A percentile compares a stretch with the other conserved stretches of the same genome.
Conservation (phyloP, 2,888 invertebrate species). For the Tridacna crocea region DNA sequence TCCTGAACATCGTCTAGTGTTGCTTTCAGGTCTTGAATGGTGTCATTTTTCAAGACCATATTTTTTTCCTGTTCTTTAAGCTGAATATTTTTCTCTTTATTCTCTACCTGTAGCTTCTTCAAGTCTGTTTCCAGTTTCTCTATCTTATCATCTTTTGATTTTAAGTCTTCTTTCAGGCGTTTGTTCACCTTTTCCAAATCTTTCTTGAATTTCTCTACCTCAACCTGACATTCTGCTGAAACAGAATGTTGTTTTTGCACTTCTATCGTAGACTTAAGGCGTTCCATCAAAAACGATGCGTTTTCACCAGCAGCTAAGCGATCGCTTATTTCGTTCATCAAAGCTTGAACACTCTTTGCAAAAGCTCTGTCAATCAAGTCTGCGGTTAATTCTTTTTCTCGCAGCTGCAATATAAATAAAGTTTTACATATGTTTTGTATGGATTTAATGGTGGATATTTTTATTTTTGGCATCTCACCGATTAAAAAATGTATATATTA, state of each 20-base stretch:
- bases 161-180: neutral
- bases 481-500: too few relatives aligned
- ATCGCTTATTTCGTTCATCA: neutral
- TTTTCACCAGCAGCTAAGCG: neutral
- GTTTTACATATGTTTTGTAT: too few relatives aligned
- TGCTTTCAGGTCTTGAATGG: neutral
- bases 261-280: neutral
- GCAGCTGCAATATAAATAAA: neutral
- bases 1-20: too few relatives aligned
- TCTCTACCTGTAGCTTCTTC: neutral
- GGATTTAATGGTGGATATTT: too few relatives aligned
- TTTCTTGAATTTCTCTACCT: neutral
- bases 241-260: neutral
- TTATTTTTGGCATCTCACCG: too few relatives aligned
- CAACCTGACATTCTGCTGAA: neutral
- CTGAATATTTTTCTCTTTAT: neutral
- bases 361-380: neutral
- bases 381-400: slow-evolving; percentile 4
- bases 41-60: neutral
- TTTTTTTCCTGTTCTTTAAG: neutral
- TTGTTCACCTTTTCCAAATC: neutral
- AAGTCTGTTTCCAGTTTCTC: neutral
- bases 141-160: neutral
- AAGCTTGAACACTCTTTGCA: neutral
- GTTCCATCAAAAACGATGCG: neutral